These are phyloP conservation scores for Branchipolynoe longqiensis DNA, from an alignment of 2,888 invertebrate species.

Conservation along the genomic window DNA sequence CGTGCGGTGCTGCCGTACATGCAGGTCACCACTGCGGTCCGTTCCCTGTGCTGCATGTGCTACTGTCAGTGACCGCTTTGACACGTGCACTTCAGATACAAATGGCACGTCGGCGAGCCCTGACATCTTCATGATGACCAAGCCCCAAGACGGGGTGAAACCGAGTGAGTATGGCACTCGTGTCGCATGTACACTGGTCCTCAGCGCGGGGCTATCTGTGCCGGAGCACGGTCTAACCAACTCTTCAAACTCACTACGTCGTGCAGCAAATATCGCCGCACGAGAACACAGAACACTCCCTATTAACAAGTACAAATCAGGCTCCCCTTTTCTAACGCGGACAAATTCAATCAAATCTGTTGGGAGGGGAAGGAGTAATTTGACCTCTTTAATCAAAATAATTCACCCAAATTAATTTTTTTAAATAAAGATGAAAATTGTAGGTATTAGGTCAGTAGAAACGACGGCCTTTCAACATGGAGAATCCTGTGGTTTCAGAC, in stretches of 20 bases:
- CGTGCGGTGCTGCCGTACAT: too few relatives aligned
- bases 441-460: too few relatives aligned
- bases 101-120: conserved; percentile 50
- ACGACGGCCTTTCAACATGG: too few relatives aligned
- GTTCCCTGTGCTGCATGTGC: conserved; percentile 28
- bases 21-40: too few relatives aligned
- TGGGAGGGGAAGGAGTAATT: neutral
- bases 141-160: conserved; percentile 7
- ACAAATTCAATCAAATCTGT: neutral
- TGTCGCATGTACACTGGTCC: neutral
- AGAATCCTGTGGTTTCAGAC: too few relatives aligned
- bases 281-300: neutral
- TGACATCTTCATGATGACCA: conserved; percentile 49
- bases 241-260: neutral
- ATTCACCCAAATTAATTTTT: too few relatives aligned
- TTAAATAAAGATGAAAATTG: too few relatives aligned
- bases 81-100: conserved; percentile 54
- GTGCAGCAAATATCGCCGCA: neutral
- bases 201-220: too few relatives aligned
- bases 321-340: neutral
- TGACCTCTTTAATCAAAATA: too few relatives aligned
- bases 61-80: conserved; percentile 14
- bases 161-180: conserved; percentile 33
- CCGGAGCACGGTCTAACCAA: too few relatives aligned
- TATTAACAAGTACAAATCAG: neutral